Conservation (phyloP, 2,888 invertebrate species). For the Mayetiola destructor region DNA sequence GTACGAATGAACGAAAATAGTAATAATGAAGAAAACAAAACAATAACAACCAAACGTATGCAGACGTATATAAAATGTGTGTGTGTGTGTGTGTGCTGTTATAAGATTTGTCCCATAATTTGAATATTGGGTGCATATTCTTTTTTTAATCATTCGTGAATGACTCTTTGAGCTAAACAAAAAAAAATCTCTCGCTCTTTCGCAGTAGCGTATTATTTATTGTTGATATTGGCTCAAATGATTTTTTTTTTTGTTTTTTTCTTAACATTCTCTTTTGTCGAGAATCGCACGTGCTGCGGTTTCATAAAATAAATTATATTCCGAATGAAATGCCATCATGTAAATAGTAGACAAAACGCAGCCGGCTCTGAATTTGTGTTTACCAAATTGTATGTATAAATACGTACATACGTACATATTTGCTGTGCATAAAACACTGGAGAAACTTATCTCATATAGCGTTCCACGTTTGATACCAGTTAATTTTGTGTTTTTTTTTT, state of each 20-base stretch:
- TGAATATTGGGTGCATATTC: slow-evolving; percentile 9
- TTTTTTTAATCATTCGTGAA: slow-evolving; percentile 11
- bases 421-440: slow-evolving; percentile 2
- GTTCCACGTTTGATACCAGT: too few relatives aligned
- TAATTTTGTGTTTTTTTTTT: not conserved
- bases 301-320: not conserved
- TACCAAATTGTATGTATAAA: too few relatives aligned
- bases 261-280: not conserved
- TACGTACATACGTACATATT: slow-evolving; percentile 1
- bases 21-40: not conserved
- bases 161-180: too few relatives aligned
- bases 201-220: too few relatives aligned
- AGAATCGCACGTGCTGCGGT: slow-evolving; percentile 5
- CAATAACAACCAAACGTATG: not conserved
- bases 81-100: not conserved
- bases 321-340: not conserved
- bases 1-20: not conserved
- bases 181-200: too few relatives aligned
- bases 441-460: not conserved
- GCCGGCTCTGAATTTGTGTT: slow-evolving; percentile 4
- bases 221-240: too few relatives aligned
- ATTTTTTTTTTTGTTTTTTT: not conserved
- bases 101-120: not conserved
- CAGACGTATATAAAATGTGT: not conserved
- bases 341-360: slow-evolving; percentile 9